These are phyloP conservation scores for Dorcus parallelipipedus DNA, from an alignment of 2,888 invertebrate species.

Conservation along the genomic window DNA sequence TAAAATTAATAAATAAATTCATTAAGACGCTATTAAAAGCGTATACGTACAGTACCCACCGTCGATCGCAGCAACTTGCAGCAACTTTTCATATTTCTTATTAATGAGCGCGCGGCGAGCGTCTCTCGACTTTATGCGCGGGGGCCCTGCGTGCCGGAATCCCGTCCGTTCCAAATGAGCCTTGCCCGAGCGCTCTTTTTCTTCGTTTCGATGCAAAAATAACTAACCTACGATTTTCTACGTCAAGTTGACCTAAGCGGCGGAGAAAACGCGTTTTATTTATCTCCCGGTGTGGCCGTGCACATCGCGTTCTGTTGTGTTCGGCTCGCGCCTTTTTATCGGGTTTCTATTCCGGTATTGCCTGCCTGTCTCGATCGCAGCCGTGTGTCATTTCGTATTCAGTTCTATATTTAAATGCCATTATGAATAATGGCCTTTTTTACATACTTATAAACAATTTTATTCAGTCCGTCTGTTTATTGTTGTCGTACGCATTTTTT, in stretches of 20 bases:
- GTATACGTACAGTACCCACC: not conserved
- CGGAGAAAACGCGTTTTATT: not conserved
- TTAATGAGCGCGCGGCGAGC: slow-evolving; percentile 12
- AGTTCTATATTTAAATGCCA: too few relatives aligned
- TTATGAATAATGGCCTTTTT: too few relatives aligned
- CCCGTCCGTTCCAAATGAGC: slow-evolving; percentile 5
- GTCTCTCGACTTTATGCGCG: not conserved
- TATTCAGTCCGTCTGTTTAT: too few relatives aligned
- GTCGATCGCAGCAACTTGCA: slow-evolving; percentile 1
- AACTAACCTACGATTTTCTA: slow-evolving; percentile 20
- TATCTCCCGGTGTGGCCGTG: too few relatives aligned
- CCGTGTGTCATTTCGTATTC: too few relatives aligned
- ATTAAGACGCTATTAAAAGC: slow-evolving; percentile 4
- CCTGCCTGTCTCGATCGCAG: too few relatives aligned
- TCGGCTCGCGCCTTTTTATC: too few relatives aligned
- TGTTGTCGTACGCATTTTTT: too few relatives aligned
- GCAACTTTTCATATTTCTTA: slow-evolving; percentile 24
- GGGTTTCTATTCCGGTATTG: too few relatives aligned
- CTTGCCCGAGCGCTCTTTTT: slow-evolving; percentile 13
- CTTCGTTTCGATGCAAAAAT: slow-evolving; percentile 20
- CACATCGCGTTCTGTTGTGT: too few relatives aligned
- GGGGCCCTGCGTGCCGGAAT: slow-evolving; percentile 3
- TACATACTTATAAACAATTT: too few relatives aligned
- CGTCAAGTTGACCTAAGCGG: slow-evolving; percentile 17
- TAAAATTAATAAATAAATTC: slow-evolving; percentile 8